Base-by-base conservation (phyloP, 2,888 invertebrate species). In the Epinotia demarniana region DNA sequence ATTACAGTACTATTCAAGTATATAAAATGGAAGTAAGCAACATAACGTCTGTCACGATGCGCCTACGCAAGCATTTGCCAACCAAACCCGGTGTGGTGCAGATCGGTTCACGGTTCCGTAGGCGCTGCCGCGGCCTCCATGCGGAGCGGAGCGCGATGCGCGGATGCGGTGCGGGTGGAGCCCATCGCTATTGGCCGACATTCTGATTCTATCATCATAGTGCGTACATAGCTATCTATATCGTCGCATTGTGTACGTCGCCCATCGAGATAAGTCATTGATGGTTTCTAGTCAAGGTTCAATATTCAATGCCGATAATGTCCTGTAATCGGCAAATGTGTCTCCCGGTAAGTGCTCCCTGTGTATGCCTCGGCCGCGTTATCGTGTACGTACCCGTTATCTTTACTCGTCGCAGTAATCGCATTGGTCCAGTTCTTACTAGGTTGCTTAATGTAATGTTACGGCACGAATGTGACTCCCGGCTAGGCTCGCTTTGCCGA, bases 61-160 rank as follows among this genome's bases (percentile, higher is more conserved):
- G 73, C 62, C 55, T 66, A 72, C 71, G 72, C 77, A 73, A 78
- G 80, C 80, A 79, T 81, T 82, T 84, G 83, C 83, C 46, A 5
- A 46, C 82, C 79, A 73, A 71, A 75, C 76, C 77, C 74, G 72
- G 61, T 78, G 79, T n/a, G 63, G 77, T 83, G 83, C 82, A 83
- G 83, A 77, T 82, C 80, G 80, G 77, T 77, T 75, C 77, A 79
- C 80, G 80, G 84, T 83, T 84, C 84, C 83, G 73, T 79, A 81
- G 75, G 74, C 71, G 55, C 73, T 68, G 62, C 73, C 68, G 68
- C 23, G 43, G 13, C 23, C n/a, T 13, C 18, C 33, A 69, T 73
- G 70, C 57, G 58, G 53, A 55, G 72, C 63, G 62, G 71, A 23
- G 53, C 53, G 73, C 49, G n/a, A 8, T 53, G 74, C 64, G 69